A percentile compares a stretch with the other conserved stretches of the same genome.
phyloP scores from a whole-genome alignment of 2,888 invertebrate genomes.

The Nezara viridula region DNA sequence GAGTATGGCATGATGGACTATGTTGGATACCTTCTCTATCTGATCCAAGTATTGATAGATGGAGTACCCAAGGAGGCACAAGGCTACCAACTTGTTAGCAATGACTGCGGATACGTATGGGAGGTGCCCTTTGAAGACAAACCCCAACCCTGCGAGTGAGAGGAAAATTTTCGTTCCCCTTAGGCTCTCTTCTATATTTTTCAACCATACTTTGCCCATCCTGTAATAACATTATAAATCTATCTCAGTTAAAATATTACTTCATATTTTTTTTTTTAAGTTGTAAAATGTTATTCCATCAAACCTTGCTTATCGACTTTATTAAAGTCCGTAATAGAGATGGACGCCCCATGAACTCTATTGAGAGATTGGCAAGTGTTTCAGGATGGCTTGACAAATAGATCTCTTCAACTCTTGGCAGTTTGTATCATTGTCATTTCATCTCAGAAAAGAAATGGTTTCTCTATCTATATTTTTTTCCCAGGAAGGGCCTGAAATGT shows the following conservation, averaged over 20 bases:
- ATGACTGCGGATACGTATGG: not conserved
- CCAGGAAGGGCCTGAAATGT: no score
- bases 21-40: constrained; percentile 9
- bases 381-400: no score
- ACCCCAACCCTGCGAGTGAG: not conserved
- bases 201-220: not conserved
- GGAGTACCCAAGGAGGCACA: constrained; percentile 1
- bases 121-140: not conserved
- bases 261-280: no score
- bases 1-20: not conserved
- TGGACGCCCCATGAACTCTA: no score
- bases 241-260: not conserved
- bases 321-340: no score
- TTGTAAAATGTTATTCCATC: no score
- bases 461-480: no score
- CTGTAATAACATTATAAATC: not conserved
- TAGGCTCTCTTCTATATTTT: not conserved
- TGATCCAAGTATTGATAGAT: not conserved
- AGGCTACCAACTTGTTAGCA: not conserved
- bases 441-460: no score
- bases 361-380: no score
- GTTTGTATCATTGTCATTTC: no score
- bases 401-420: no score
- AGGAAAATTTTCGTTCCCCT: not conserved
- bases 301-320: no score